Conservation (phyloP, 2,113 vertebrate genomes). For the Eudyptes chrysolophus region DNA sequence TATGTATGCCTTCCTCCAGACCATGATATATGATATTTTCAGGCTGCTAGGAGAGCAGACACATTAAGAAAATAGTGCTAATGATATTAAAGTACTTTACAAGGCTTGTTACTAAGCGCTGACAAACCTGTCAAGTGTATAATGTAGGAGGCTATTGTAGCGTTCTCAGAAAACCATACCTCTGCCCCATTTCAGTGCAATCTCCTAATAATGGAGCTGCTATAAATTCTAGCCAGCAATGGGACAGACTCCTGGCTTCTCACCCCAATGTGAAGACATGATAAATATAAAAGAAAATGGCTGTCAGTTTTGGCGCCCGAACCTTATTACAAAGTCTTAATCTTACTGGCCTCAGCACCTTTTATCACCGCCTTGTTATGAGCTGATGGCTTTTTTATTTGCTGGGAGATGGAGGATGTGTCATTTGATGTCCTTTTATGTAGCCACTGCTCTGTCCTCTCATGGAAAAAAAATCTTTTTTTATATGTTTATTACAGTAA, state of each 20-base stretch:
- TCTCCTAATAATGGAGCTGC: constrained; percentile 92
- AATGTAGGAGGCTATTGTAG: constrained; percentile 93
- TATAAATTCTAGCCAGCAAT: constrained; percentile 93
- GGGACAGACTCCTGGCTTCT: constrained; percentile 86
- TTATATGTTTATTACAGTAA: constrained; percentile 84
- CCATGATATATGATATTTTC: constrained; percentile 89
- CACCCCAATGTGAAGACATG: constrained; percentile 90
- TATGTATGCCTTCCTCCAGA: constrained; percentile 61
- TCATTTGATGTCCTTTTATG: constrained; percentile 89
- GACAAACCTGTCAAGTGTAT: constrained; percentile 96
- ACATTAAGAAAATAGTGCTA: constrained; percentile 99
- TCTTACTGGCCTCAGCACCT: constrained; percentile 89
- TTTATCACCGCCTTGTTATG: constrained; percentile 92
- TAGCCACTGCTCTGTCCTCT: constrained; percentile 82
- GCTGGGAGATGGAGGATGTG: constrained; percentile 86
- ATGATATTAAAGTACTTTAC: constrained; percentile 97
- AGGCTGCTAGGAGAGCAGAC: constrained; percentile 84
- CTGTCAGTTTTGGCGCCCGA: constrained; percentile 88
- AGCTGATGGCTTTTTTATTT: constrained; percentile 91
- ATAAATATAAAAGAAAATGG: constrained; percentile 94
- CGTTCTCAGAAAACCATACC: constrained; percentile 90
- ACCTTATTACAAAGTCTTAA: constrained; percentile 95
- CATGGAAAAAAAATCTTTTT: constrained; percentile 70
- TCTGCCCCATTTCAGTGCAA: constrained; percentile 87
- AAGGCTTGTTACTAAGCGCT: constrained; percentile 91